Evolutionary conservation across 2,888 invertebrate species (phyloP).

Genomic region (Achlya flavicornis): DNA sequence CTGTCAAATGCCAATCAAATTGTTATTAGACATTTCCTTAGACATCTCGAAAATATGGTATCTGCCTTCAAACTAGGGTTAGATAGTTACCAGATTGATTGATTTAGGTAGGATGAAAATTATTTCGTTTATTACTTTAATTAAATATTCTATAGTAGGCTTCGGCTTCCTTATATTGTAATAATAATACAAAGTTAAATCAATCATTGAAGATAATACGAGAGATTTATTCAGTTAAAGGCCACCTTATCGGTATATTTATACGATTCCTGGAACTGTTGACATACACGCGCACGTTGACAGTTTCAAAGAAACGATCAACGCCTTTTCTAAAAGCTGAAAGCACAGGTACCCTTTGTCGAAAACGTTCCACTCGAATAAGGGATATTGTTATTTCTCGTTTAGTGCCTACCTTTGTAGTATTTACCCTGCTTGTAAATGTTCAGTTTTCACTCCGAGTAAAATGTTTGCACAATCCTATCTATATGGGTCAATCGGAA

Average conservation of each 20-base stretch:
- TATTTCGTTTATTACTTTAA: too few species aligned
- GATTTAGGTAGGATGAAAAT: too few species aligned
- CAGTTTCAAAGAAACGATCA: constrained; percentile 48
- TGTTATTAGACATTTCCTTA: too few species aligned
- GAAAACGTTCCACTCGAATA: constrained; percentile 36
- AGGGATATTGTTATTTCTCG: constrained; percentile 57
- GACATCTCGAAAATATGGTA: too few species aligned
- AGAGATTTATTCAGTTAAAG: constrained; percentile 19
- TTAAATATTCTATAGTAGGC: too few species aligned
- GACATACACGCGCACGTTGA: constrained; percentile 42
- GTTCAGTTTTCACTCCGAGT: constrained; percentile 48
- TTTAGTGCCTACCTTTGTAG: constrained; percentile 49
- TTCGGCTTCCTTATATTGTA: too few species aligned
- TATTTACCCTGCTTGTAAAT: constrained; percentile 43
- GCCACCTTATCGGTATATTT: constrained; percentile 32
- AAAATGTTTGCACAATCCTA: constrained; percentile 49
- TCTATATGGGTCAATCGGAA: constrained; percentile 53
- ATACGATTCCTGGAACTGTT: constrained; percentile 47
- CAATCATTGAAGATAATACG: not conserved
- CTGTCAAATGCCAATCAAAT: too few species aligned
- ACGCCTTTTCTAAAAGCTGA: constrained; percentile 16
- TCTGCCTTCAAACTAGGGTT: too few species aligned
- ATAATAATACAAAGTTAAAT: too few species aligned
- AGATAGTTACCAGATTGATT: too few species aligned
- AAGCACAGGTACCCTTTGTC: constrained; percentile 22